Percentiles rank a stretch among this genome's conserved stretches.
Evolutionary conservation across 2,888 invertebrate genomes (phyloP).

Genomic region (Chrysolina americana): DNA sequence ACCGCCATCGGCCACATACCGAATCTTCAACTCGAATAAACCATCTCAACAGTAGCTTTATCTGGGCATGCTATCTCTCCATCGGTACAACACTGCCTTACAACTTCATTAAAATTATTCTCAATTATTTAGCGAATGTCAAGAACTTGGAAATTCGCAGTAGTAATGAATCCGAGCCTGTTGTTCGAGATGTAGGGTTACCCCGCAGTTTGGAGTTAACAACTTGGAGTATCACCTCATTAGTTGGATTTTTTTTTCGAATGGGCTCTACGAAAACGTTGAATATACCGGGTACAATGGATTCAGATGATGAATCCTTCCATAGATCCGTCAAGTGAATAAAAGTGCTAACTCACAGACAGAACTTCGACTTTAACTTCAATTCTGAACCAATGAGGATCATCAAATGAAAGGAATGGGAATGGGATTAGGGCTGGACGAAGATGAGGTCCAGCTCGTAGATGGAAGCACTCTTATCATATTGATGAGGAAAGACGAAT

Average conservation of each 20-base stretch:
- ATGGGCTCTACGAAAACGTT: too few relatives aligned
- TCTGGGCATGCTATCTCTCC: constrained; percentile 49
- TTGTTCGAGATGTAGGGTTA: not conserved
- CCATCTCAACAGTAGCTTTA: constrained; percentile 53
- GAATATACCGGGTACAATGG: too few relatives aligned
- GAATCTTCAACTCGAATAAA: constrained; percentile 51
- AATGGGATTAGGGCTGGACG: too few relatives aligned
- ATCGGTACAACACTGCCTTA: constrained; percentile 45
- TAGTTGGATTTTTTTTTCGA: not conserved
- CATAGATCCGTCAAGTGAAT: too few relatives aligned
- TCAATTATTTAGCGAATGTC: constrained; percentile 45
- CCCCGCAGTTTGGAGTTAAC: not conserved
- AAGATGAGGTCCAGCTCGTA: too few relatives aligned
- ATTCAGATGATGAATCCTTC: too few relatives aligned
- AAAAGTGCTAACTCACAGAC: too few relatives aligned
- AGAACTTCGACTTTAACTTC: too few relatives aligned
- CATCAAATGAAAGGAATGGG: too few relatives aligned
- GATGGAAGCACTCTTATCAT: too few relatives aligned
- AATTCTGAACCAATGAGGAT: too few relatives aligned
- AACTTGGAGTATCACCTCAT: constrained; percentile 13
- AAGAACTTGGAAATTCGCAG: constrained; percentile 4
- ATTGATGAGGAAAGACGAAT: too few relatives aligned
- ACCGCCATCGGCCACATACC: constrained; percentile 54
- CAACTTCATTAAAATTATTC: constrained; percentile 58
- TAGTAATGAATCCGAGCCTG: not conserved